phyloP scores from a whole-genome alignment of 2,113 vertebrate genomes.

The Gymnogyps californianus region DNA sequence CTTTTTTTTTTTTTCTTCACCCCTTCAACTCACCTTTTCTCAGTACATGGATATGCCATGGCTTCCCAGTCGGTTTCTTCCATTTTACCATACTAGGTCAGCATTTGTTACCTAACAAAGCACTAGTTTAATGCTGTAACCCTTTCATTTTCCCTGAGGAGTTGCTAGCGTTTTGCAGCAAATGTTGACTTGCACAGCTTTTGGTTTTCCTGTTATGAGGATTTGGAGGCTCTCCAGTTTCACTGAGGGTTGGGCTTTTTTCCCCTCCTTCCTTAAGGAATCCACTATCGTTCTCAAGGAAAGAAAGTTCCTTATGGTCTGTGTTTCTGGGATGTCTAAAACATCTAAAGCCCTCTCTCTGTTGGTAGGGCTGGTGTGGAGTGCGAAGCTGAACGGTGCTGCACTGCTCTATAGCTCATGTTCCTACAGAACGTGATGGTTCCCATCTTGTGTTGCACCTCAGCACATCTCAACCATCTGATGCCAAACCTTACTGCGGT shows the following conservation, averaged over 20 bases:
- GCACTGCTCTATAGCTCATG: not conserved
- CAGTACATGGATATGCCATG: not conserved
- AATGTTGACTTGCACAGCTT: not conserved
- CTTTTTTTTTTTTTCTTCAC: no score
- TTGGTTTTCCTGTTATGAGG: not conserved
- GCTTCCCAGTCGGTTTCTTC: not conserved
- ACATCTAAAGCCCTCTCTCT: not conserved
- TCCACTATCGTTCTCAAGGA: not conserved
- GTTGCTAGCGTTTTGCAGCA: not conserved
- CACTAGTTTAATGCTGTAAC: not conserved
- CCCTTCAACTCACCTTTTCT: not conserved
- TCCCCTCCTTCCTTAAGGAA: not conserved
- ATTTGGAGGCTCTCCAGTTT: not conserved
- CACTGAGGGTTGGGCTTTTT: not conserved
- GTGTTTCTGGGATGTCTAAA: not conserved
- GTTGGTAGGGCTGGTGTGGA: not conserved
- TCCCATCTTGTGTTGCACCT: not conserved
- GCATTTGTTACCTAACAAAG: not conserved
- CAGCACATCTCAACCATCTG: rapidly evolving
- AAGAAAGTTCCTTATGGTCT: not conserved
- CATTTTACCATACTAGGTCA: not conserved
- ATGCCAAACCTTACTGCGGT: rapidly evolving
- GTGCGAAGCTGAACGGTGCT: rapidly evolving
- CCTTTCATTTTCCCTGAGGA: not conserved
- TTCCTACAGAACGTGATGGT: rapidly evolving